Evolutionary conservation across 2,113 vertebrate genomes (phyloP).

Genomic region (Gopherus evgoodei): DNA sequence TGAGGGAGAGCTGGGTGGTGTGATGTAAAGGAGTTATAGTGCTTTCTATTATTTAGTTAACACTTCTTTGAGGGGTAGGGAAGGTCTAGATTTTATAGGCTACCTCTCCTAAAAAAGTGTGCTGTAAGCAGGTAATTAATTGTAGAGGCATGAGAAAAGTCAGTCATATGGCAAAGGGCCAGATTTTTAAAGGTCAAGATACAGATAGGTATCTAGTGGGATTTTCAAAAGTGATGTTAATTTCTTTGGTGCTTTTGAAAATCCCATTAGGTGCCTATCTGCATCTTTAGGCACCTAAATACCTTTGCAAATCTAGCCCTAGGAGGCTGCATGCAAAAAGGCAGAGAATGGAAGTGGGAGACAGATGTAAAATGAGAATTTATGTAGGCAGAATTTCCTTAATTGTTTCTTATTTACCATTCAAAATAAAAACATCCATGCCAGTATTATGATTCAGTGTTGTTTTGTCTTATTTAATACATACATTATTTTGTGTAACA

Average conservation of each 20-base stretch:
- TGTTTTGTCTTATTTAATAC: too few species aligned
- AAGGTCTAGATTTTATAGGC: too few species aligned
- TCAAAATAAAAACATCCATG: too few species aligned
- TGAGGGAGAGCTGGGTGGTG: neutral
- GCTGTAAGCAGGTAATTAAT: neutral
- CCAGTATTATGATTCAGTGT: neutral
- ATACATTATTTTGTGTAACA: neutral
- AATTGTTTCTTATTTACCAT: too few species aligned
- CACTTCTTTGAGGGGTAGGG: neutral
- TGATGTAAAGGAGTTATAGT: neutral
- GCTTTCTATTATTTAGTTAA: neutral
- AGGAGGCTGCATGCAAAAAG: neutral
- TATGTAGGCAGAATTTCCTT: neutral
- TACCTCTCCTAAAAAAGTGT: neutral
- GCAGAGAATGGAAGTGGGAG: neutral
- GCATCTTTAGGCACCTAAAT: neutral
- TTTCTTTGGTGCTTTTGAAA: neutral
- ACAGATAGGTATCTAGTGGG: neutral
- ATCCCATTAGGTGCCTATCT: neutral
- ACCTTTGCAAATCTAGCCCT: slow-evolving; percentile 17
- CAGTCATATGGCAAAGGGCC: neutral
- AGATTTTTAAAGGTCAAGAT: neutral
- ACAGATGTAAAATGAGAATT: neutral
- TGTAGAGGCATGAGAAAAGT: neutral
- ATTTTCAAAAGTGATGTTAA: slow-evolving; percentile 28